phyloP scores from a whole-genome alignment of 2,888 invertebrate species.

The Ligdia adustata region DNA sequence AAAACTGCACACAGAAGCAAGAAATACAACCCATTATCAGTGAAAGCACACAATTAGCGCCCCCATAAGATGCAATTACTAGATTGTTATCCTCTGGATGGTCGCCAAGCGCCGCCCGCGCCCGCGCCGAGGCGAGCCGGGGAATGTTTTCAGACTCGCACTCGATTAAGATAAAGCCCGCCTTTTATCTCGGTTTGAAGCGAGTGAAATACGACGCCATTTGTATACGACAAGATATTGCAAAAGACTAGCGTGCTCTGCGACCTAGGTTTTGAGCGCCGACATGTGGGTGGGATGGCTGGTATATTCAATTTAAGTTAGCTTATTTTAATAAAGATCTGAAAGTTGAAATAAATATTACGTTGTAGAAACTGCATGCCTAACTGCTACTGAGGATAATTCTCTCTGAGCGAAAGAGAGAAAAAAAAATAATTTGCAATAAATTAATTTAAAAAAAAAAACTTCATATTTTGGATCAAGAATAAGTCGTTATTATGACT shows the following conservation, averaged over 20 bases:
- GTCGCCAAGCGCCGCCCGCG: slow-evolving; percentile 42
- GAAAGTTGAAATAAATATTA: too few relatives aligned
- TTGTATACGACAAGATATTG: slow-evolving; percentile 38
- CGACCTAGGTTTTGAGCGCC: slow-evolving; percentile 6
- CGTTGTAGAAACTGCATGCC: too few relatives aligned
- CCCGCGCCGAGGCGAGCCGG: not conserved
- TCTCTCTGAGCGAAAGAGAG: too few relatives aligned
- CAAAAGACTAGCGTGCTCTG: slow-evolving; percentile 16
- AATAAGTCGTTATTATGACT: too few relatives aligned
- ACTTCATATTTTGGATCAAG: too few relatives aligned
- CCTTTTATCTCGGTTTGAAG: slow-evolving; percentile 35
- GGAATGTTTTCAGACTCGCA: slow-evolving; percentile 36
- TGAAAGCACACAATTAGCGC: slow-evolving; percentile 37
- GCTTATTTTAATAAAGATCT: too few relatives aligned
- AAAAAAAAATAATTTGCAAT: too few relatives aligned
- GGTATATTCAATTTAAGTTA: too few relatives aligned
- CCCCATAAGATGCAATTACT: slow-evolving; percentile 53
- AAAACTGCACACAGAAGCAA: slow-evolving; percentile 18
- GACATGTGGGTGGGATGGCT: too few relatives aligned
- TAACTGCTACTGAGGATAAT: too few relatives aligned
- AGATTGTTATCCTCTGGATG: slow-evolving; percentile 49
- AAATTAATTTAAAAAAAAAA: too few relatives aligned
- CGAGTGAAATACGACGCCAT: slow-evolving; percentile 34
- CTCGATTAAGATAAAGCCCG: slow-evolving; percentile 34
- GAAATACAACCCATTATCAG: slow-evolving; percentile 32